Percentiles rank a stretch among this genome's conserved stretches.
These are phyloP conservation scores for Eilema sororculum DNA, from an alignment of 2,888 invertebrate species.

Conservation along the genomic window DNA sequence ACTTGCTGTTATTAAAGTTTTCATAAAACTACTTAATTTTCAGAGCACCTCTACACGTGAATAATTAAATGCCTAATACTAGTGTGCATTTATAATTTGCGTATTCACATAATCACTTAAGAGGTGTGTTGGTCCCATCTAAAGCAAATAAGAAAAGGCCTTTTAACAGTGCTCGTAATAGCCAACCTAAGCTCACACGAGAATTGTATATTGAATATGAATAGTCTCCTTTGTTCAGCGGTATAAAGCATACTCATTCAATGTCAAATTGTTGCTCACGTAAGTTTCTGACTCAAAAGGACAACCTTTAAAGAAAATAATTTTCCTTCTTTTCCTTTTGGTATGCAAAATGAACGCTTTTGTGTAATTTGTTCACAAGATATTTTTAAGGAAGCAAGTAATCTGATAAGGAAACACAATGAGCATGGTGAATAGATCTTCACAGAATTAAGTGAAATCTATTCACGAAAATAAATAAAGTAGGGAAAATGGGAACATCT, in stretches of 20 bases:
- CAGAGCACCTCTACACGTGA: constrained; percentile 38
- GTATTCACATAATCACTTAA: constrained; percentile 67
- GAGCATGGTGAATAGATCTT: neutral
- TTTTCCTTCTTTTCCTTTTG: neutral
- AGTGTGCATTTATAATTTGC: constrained; percentile 50
- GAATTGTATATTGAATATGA: constrained; percentile 56
- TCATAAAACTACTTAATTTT: neutral
- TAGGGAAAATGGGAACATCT: constrained; percentile 7
- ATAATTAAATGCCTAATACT: constrained; percentile 23
- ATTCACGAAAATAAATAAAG: constrained; percentile 10
- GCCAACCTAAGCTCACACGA: constrained; percentile 58
- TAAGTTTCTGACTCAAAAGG: constrained; percentile 2
- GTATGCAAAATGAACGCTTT: neutral
- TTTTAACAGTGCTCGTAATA: constrained; percentile 53
- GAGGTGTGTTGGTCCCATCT: constrained; percentile 57
- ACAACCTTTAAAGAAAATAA: constrained; percentile 1
- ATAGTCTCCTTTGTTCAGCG: constrained; percentile 50
- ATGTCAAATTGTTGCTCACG: constrained; percentile 14
- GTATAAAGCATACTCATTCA: constrained; percentile 26
- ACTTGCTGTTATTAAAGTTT: neutral
- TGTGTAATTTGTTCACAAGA: neutral
- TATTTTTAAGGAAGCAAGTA: neutral
- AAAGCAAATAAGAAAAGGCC: constrained; percentile 58
- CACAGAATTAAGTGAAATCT: neutral
- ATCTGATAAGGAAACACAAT: neutral